Evolutionary conservation across 1,140 invertebrate genomes (phyloP), one percentile per base, ranked within the genome.

Genomic region (Aricia agestis): DNA sequence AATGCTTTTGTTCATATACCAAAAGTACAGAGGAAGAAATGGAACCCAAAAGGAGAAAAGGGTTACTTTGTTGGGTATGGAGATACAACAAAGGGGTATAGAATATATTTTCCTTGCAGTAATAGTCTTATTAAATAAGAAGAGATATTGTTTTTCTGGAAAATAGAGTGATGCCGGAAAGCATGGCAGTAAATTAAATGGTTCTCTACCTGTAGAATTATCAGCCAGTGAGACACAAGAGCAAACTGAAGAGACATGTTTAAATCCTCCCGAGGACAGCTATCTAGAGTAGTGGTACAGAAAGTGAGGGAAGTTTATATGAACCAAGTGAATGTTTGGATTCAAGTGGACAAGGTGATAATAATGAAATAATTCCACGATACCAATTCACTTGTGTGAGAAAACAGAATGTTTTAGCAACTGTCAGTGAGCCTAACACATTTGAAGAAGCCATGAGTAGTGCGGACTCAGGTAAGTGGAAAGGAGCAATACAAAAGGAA

Each of bases 51-150:
- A 72, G 71, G 31, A 36, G 68, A 74, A 70, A 78, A 68, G 78
- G 78, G 77, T 58, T 72, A 79, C 74, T 77, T 87, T 66, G 71
- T 88, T 13, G 84, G 82, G 2, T 86, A 88, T 72, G 72, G 66
- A 31, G 78, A 85, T 66, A 57, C 42, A 42, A 66, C 66, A 1
- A 74, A 76, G 19, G 72, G 75, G 0, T 76, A 72, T 36, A 73
- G 75, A 45, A 15, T 73, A 72, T 73, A 31, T 36, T 66, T 36
- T 3, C 31, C 65, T 32, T 32, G 9, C 25, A 36, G 31, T 32
- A 32, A 66, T 36, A 32, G 13, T 66, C 2, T 66, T 66, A 31
- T n/a, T n/a, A 66, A 66, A n/a, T 66, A 66, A 66, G 11, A 66
- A 66, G 65, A 32, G 65, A 66, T n/a, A 36, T 66, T 36, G 65